A percentile compares a stretch with the other conserved stretches of the same genome.
Conservation (phyloP, 2,888 invertebrate genomes). For the Cataglyphis rosenhaueri region DNA sequence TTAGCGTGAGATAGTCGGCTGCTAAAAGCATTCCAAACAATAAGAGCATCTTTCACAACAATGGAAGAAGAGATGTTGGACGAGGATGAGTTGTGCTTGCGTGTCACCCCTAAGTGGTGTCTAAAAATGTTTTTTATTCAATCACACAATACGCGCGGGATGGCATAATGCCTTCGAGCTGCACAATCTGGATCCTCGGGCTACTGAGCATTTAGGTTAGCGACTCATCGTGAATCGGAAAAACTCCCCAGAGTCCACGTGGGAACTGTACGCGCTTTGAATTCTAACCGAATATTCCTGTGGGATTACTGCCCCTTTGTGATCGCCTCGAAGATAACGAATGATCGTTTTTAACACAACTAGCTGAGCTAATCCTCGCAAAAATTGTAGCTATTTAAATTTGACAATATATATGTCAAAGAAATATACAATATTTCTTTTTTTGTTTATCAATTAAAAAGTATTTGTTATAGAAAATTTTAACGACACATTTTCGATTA, state of each 20-base stretch:
- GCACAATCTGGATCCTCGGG: constrained; percentile 74
- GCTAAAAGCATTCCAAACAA: constrained; percentile 78
- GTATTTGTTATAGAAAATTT: neutral
- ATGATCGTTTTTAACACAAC: constrained; percentile 32
- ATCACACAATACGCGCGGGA: constrained; percentile 76
- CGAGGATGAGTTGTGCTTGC: constrained; percentile 77
- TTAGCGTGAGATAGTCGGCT: constrained; percentile 14
- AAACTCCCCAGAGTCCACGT: constrained; percentile 76
- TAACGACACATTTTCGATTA: neutral
- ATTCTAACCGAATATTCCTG: constrained; percentile 68
- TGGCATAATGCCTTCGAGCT: constrained; percentile 68
- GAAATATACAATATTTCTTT: neutral
- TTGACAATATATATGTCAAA: neutral
- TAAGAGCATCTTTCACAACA: constrained; percentile 68
- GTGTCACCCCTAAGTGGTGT: constrained; percentile 80
- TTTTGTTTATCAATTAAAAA: constrained; percentile 5
- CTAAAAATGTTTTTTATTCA: constrained; percentile 82
- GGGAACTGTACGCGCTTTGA: constrained; percentile 80
- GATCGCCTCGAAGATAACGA: constrained; percentile 50
- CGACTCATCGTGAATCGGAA: constrained; percentile 82
- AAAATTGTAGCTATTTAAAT: constrained; percentile 33
- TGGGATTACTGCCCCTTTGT: constrained; percentile 54
- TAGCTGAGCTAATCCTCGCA: constrained; percentile 35
- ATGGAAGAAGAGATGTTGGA: constrained; percentile 54
- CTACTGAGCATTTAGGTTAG: constrained; percentile 78